Conservation (phyloP, 2,797 vertebrate species). For the Tamandua tetradactyla region DNA sequence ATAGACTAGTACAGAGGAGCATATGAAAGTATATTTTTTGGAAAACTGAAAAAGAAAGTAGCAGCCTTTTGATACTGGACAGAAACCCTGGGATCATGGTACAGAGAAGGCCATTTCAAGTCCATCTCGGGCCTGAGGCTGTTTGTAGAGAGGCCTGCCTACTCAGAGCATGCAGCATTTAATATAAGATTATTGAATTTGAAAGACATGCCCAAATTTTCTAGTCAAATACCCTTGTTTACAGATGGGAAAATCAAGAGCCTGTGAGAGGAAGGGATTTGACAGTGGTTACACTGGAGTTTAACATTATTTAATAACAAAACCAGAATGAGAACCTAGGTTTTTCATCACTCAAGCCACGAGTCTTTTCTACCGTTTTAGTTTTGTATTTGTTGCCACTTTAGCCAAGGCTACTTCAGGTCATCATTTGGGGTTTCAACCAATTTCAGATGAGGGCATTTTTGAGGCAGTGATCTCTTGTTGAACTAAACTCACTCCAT, state of each 20-base stretch:
- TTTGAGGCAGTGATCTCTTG: conserved; percentile 30
- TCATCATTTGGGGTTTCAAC: conserved; percentile 21
- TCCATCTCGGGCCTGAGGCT: not conserved
- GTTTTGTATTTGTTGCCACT: not conserved
- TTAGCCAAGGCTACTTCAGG: not conserved
- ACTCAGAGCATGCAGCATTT: too few relatives aligned
- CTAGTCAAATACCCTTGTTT: not conserved
- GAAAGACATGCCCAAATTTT: not conserved
- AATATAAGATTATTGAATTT: not conserved
- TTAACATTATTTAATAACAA: not conserved
- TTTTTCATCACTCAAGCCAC: not conserved
- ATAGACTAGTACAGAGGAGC: not conserved
- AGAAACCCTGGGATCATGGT: not conserved
- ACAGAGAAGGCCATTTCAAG: not conserved
- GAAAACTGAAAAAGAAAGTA: not conserved
- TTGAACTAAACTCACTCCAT: conserved; percentile 48
- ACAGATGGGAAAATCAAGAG: not conserved
- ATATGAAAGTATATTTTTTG: not conserved
- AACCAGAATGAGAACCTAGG: not conserved
- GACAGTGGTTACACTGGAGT: not conserved
- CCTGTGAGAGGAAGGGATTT: not conserved
- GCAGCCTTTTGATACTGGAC: not conserved
- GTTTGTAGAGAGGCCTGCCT: not conserved
- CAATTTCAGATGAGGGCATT: not conserved
- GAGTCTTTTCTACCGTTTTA: not conserved